Evolutionary conservation across 2,888 invertebrate species (phyloP), one percentile per base, ranked within the genome.

Genomic region (Brachynemurus nebulosus): DNA sequence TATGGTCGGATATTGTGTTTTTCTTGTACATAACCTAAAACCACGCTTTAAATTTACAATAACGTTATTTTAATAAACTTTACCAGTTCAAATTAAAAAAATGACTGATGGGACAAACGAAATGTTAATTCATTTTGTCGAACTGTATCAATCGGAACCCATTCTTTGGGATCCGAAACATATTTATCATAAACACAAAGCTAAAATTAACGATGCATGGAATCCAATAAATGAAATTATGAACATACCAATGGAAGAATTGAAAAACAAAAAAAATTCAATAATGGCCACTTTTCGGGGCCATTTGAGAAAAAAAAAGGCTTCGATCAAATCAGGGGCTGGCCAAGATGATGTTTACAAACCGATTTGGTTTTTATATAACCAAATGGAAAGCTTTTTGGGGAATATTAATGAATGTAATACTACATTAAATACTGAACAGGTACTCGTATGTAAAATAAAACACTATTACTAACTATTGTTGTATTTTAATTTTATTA

Each of bases 301-400:
- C 2, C 45, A 47, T 35, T 25, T 43, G 7, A 40, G 46, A 2
- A 51, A 45, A 42, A 47, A 48, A 30, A 50, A 47, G 34, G 48
- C 47, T 9, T 49, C 48, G 3, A 44, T 45, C 8, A 37, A 11
- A 45, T 48, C 45, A 16, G 50, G 51, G 17, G 46, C 49, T 9
- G 48, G 44, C 1, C 43, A 25, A 5, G 42, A 37, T 37, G 48
- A 50, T 17, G 39, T 51, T 19, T 50, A 47, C 40, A 45, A 47
- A 14, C 53, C 53, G 11, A 39, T 47, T 30, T 51, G 53, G 52
- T 51, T 51, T 40, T 48, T 48, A 6, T 53, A 45, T 34, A 46
- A 50, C 4, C 17, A 21, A 7, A 50, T 53, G 52, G 49, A 50
- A 19, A 23, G 17, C 27, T 51, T 52, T 42, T 47, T 51, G 25